Percentiles rank a stretch among this genome's conserved stretches.
Conservation (phyloP, 2,113 vertebrate species). For the Pterophyllum scalare region DNA sequence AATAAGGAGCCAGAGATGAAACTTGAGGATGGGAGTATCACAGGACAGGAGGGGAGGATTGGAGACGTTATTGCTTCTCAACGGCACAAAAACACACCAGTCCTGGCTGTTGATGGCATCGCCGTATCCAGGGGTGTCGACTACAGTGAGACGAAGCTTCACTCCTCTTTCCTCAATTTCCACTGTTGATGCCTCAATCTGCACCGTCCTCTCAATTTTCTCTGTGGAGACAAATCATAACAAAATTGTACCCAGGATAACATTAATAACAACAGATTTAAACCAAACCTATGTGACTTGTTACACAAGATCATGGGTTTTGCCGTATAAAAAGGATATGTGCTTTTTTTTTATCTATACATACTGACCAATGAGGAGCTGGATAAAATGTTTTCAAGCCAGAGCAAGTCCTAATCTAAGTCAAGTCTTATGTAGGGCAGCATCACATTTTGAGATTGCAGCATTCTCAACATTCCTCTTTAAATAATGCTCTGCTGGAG, state of each 20-base stretch:
- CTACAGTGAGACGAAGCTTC: slow-evolving; percentile 92
- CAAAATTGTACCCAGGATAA: neutral
- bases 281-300: neutral
- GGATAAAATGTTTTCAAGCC: slow-evolving; percentile 43
- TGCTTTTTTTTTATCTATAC: neutral
- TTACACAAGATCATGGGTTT: neutral
- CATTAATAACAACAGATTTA: neutral
- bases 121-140: slow-evolving; percentile 93
- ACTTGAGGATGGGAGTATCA: slow-evolving; percentile 19
- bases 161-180: slow-evolving; percentile 95
- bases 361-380: slow-evolving; percentile 6
- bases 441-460: slow-evolving; percentile 55
- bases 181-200: slow-evolving; percentile 93
- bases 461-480: slow-evolving; percentile 75
- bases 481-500: slow-evolving; percentile 71
- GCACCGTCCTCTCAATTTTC: slow-evolving; percentile 93
- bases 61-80: slow-evolving; percentile 23
- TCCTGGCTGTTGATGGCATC: slow-evolving; percentile 95
- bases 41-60: slow-evolving; percentile 31
- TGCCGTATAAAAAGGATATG: slow-evolving; percentile 8
- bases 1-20: slow-evolving; percentile 23
- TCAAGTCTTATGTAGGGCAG: slow-evolving; percentile 62
- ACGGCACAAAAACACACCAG: slow-evolving; percentile 80
- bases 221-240: slow-evolving; percentile 75
- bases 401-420: slow-evolving; percentile 54